Conservation (phyloP, 2,888 invertebrate genomes). For the Cantharis rustica region DNA sequence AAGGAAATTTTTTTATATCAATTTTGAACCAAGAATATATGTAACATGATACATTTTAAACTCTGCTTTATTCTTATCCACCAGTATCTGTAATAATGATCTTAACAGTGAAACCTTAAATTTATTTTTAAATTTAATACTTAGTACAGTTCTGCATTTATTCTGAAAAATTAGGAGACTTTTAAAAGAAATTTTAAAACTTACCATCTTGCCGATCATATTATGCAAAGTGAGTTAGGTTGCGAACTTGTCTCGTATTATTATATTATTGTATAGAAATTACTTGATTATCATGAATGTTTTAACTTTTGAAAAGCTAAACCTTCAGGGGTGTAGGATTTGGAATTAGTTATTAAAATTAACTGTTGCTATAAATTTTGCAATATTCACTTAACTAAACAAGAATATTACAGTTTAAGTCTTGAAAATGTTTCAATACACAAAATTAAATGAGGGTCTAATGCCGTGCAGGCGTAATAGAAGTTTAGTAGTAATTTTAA, state of each 20-base stretch:
- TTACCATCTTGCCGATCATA: too few relatives aligned
- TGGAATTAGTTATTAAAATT: neutral
- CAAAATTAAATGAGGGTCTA: neutral
- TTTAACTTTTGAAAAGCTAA: neutral
- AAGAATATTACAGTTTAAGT: neutral
- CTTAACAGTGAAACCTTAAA: too few relatives aligned
- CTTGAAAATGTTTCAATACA: neutral
- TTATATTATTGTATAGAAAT: neutral
- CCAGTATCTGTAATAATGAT: too few relatives aligned
- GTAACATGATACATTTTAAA: too few relatives aligned
- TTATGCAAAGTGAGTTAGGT: neutral
- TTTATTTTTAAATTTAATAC: too few relatives aligned
- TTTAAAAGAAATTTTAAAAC: too few relatives aligned
- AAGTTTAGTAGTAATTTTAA: neutral
- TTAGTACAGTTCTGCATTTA: too few relatives aligned
- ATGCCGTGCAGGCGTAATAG: neutral
- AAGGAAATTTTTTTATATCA: too few relatives aligned
- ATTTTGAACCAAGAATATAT: too few relatives aligned
- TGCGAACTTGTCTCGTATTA: neutral
- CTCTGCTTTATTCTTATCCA: too few relatives aligned
- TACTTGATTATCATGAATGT: neutral
- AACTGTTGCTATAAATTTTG: neutral
- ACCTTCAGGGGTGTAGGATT: neutral
- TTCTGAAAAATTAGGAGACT: too few relatives aligned
- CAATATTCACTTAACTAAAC: neutral